phyloP scores from a whole-genome alignment of 2,113 vertebrate species.

The Capreolus pygargus region DNA sequence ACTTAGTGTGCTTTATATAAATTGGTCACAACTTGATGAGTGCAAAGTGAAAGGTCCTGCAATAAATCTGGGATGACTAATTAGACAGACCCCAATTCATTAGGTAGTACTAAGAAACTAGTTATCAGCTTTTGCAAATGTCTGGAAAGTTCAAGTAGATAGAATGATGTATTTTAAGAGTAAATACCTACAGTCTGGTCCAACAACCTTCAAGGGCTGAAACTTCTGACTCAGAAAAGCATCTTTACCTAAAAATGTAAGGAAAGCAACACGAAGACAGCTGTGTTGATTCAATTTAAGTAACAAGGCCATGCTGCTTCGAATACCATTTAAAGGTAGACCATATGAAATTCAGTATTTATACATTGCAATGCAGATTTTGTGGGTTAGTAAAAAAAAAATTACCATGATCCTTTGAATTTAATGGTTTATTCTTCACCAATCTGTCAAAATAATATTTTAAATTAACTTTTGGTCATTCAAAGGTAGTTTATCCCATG shows the following conservation, averaged over 20 bases:
- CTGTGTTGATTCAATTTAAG: slow-evolving; percentile 73
- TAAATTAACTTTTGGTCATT: slow-evolving; percentile 21
- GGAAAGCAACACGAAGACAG: slow-evolving; percentile 70
- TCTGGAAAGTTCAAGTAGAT: slow-evolving; percentile 53
- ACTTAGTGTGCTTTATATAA: not conserved
- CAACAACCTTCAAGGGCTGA: slow-evolving; percentile 68
- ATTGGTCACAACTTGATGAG: not conserved
- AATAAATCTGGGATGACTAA: not conserved
- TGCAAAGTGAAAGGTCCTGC: not conserved
- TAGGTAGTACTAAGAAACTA: not conserved
- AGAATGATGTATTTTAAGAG: slow-evolving; percentile 58
- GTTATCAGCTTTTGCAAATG: slow-evolving; percentile 51
- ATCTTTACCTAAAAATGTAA: slow-evolving; percentile 73
- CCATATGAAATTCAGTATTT: slow-evolving; percentile 74
- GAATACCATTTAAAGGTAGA: slow-evolving; percentile 76
- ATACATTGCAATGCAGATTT: slow-evolving; percentile 68
- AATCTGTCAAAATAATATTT: slow-evolving; percentile 34
- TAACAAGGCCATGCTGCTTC: slow-evolving; percentile 70
- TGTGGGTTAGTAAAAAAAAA: slow-evolving; percentile 65
- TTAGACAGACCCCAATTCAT: not conserved
- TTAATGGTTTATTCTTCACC: slow-evolving; percentile 53
- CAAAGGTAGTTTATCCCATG: not conserved
- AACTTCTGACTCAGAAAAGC: slow-evolving; percentile 70
- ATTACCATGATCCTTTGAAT: slow-evolving; percentile 51
- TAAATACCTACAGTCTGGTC: slow-evolving; percentile 72